A percentile compares a stretch with the other conserved stretches of the same genome.
Conservation (phyloP, 2,797 vertebrate genomes). For the Rhinatrema bivittatum region DNA sequence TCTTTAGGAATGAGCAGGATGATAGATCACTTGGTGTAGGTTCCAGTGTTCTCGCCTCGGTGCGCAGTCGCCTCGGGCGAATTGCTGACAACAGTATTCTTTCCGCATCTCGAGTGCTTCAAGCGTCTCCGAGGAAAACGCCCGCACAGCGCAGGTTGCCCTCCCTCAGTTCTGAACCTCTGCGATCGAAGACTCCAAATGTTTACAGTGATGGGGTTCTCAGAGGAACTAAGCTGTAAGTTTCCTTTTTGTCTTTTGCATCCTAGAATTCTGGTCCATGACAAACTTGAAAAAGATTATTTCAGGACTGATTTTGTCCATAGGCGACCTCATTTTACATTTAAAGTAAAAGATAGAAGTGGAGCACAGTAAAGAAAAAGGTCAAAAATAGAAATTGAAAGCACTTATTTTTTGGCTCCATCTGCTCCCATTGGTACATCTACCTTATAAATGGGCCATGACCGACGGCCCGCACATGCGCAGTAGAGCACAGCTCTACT, state of each 20-base stretch:
- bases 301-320: not conserved
- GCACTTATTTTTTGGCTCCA: too few species aligned
- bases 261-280: not conserved
- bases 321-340: not conserved
- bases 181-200: slow-evolving; percentile 45
- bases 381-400: too few species aligned
- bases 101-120: slow-evolving; percentile 26
- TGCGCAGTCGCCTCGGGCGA: slow-evolving; percentile 22
- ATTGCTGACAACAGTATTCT: slow-evolving; percentile 26
- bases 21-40: slow-evolving; percentile 25
- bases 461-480: too few species aligned
- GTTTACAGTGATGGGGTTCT: slow-evolving; percentile 47
- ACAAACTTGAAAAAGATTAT: too few species aligned
- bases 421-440: too few species aligned
- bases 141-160: slow-evolving; percentile 49
- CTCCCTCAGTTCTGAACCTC: slow-evolving; percentile 48
- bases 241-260: slow-evolving; percentile 12
- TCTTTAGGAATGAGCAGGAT: slow-evolving; percentile 54
- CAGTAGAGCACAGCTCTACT: too few species aligned
- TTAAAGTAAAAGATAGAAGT: not conserved
- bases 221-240: slow-evolving; percentile 65
- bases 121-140: slow-evolving; percentile 43
- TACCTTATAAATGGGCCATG: too few species aligned
- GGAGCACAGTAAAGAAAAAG: too few species aligned
- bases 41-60: slow-evolving; percentile 11